Conservation (phyloP, 2,888 invertebrate species). For the Scaptodrosophila latifasciaeformis region DNA sequence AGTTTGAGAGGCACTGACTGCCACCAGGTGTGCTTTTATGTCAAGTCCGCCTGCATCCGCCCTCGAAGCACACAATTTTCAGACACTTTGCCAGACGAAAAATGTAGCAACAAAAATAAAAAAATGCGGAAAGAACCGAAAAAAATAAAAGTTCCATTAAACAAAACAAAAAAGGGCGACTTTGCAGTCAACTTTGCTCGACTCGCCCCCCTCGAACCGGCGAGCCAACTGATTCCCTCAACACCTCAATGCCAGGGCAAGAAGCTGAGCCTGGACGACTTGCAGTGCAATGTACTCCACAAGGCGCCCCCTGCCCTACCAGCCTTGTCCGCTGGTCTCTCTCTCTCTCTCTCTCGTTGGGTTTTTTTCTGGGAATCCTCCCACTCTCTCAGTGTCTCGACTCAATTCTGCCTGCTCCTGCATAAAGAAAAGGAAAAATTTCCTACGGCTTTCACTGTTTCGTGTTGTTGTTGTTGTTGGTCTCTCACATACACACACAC, state of each 20-base stretch:
- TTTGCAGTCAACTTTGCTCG: constrained; percentile 59
- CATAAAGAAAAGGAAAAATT: constrained; percentile 67
- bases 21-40: too few species aligned
- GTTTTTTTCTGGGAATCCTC: constrained; percentile 1
- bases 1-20: constrained; percentile 45
- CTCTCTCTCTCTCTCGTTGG: not conserved
- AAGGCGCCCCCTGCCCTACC: constrained; percentile 7
- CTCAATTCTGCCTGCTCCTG: constrained; percentile 38
- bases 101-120: constrained; percentile 42
- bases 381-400: constrained; percentile 11
- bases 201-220: constrained; percentile 42
- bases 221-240: too few species aligned
- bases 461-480: constrained; percentile 25
- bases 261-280: constrained; percentile 57
- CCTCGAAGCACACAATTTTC: too few species aligned
- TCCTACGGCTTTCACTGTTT: constrained; percentile 54
- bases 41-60: too few species aligned
- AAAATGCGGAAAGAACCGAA: constrained; percentile 16
- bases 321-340: constrained; percentile 35
- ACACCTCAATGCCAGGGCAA: constrained; percentile 60
- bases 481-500: constrained; percentile 21
- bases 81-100: constrained; percentile 68
- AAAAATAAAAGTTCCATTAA: constrained; percentile 12
- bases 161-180: constrained; percentile 47
- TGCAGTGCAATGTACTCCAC: constrained; percentile 44